Base-by-base conservation (phyloP, 1,140 invertebrate species). In the Pygmarrhopalites habei region DNA sequence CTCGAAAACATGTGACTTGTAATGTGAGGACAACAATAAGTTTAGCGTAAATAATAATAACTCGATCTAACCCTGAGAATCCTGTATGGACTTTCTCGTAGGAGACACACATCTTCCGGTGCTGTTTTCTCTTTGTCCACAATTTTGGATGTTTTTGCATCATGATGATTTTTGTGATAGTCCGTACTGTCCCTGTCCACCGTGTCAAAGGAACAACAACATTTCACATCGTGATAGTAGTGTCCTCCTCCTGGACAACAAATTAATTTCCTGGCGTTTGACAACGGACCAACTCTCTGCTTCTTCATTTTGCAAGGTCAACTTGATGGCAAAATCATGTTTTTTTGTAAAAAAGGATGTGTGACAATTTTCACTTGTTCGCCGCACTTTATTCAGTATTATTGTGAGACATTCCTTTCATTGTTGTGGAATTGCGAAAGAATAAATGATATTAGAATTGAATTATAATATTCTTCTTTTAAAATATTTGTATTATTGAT, bases 31-130 rank as follows among this genome's bases (percentile, higher is more conserved):
- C n/a, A n/a, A n/a, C n/a, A n/a, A n/a, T n/a, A n/a, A n/a, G n/a
- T n/a, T n/a, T n/a, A n/a, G n/a, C n/a, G n/a, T n/a, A n/a, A n/a
- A n/a, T n/a, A n/a, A n/a, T n/a, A n/a, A n/a, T n/a, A n/a, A n/a
- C n/a, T n/a, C n/a, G n/a, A n/a, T n/a, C n/a, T 81, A 72, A 84
- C 83, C 78, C 83, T 79, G 49, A 85, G 74, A 72, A 86, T 85
- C 55, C 84, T 75, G 72, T 77, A 85, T n/a, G 84, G 84, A 70
- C 82, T 85, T 65, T 85, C 81, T 55, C 77, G 77, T 71, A 86
- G 79, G 1, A 83, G 74, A 72, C 84, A 85, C 10, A 85, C 73
- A 19, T 77, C 76, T 10, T 75, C 75, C 7, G 23, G 17, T 3
- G 21, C 46, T 14, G 19, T 28, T 47, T 23, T 44, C 19, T 35